Percentiles rank a stretch among this genome's conserved stretches.
Conservation (phyloP, 2,797 vertebrate species). For the Aulostomus chinensis region DNA sequence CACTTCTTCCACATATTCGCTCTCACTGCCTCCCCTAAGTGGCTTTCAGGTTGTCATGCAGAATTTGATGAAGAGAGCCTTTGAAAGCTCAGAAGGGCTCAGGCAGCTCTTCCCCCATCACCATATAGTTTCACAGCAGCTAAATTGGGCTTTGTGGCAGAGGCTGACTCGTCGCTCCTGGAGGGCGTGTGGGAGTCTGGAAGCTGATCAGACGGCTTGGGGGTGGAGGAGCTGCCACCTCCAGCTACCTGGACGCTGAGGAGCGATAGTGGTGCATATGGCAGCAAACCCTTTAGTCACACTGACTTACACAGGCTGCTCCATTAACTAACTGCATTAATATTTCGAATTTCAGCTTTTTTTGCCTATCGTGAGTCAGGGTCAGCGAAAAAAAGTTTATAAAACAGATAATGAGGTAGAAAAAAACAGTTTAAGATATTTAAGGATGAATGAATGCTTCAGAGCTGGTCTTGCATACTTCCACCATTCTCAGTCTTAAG, state of each 20-base stretch:
- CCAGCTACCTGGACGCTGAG: slow-evolving; percentile 61
- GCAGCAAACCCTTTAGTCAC: slow-evolving; percentile 45
- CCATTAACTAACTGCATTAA: slow-evolving; percentile 7
- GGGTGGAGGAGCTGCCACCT: slow-evolving; percentile 54
- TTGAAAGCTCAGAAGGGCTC: slow-evolving; percentile 65
- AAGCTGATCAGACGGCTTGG: slow-evolving; percentile 53
- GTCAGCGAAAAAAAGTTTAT: too few relatives aligned
- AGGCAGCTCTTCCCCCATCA: slow-evolving; percentile 32
- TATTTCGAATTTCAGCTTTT: neutral
- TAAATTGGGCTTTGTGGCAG: slow-evolving; percentile 54
- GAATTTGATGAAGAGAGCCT: slow-evolving; percentile 65
- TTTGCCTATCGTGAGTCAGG: too few relatives aligned
- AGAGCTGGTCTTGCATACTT: too few relatives aligned
- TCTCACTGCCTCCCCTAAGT: slow-evolving; percentile 50
- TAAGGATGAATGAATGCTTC: too few relatives aligned
- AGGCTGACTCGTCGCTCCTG: slow-evolving; percentile 41
- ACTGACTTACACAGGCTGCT: slow-evolving; percentile 28
- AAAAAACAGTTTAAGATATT: too few relatives aligned
- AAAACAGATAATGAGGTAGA: too few relatives aligned
- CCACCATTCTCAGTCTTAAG: too few relatives aligned
- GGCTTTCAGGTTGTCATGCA: slow-evolving; percentile 75
- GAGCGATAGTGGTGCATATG: slow-evolving; percentile 45
- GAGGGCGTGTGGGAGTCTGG: slow-evolving; percentile 54
- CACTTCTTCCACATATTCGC: neutral
- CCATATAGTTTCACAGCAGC: slow-evolving; percentile 18